A percentile compares a stretch with the other conserved stretches of the same genome.
phyloP scores from a whole-genome alignment of 2,888 invertebrate species.

The Masnerella sp. region DNA sequence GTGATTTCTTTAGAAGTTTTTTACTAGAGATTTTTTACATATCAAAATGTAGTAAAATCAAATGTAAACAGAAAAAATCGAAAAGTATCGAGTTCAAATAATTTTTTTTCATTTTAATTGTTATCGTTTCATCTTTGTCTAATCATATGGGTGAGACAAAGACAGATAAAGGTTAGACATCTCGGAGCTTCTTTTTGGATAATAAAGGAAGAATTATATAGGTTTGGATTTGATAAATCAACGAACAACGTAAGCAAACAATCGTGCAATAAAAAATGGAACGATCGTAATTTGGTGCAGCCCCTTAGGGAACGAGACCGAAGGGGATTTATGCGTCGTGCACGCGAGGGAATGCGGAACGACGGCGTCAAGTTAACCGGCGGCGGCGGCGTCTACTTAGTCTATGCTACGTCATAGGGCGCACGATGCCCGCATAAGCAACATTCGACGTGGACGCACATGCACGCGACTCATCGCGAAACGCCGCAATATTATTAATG shows the following conservation, averaged over 20 bases:
- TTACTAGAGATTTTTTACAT: no score
- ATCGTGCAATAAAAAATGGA: slow-evolving; percentile 4
- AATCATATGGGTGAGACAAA: no score
- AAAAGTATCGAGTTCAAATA: no score
- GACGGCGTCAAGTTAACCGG: slow-evolving; percentile 54
- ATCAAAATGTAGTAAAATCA: no score
- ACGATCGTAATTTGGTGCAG: slow-evolving; percentile 40
- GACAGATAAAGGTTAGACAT: no score
- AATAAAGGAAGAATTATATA: no score
- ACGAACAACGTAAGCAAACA: neutral
- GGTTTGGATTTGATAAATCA: no score
- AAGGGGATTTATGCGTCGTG: slow-evolving; percentile 49
- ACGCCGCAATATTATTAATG: slow-evolving; percentile 28
- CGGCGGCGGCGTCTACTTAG: slow-evolving; percentile 43
- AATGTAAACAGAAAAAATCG: no score
- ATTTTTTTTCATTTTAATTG: no score
- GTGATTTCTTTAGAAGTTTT: no score
- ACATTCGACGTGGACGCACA: slow-evolving; percentile 29
- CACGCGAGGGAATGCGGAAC: slow-evolving; percentile 59
- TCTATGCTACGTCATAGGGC: slow-evolving; percentile 17
- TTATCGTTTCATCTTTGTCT: no score
- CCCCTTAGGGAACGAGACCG: slow-evolving; percentile 21
- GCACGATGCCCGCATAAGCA: slow-evolving; percentile 19
- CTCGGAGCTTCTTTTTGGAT: no score
- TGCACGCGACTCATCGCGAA: slow-evolving; percentile 24